Base-by-base conservation (phyloP, 2,113 vertebrate genomes). In the Macquaria australasica region DNA sequence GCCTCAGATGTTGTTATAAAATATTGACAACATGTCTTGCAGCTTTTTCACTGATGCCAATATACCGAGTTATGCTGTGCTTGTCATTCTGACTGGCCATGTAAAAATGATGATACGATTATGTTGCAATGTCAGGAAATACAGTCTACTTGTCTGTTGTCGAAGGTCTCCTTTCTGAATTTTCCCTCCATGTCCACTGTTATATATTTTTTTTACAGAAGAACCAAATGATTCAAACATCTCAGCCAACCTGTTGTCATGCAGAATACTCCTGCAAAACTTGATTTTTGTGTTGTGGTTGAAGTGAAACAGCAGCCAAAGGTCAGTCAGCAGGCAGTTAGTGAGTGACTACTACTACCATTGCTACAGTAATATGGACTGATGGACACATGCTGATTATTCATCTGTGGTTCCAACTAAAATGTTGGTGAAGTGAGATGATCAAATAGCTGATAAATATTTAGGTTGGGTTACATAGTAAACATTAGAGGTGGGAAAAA, bases 61-160 rank as follows among this genome's bases (percentile, higher is more conserved):
- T 82, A 59, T 58, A 8, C 41, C 31, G 64, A 84, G 39, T 59
- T 83, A 48, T 71, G 73, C 83, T 82, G 80, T 8, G 77, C 63
- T 84, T 80, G 63, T 87, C 58, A 82, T 73, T 88, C 81, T 81
- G 83, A 82, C 82, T 51, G 79, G 81, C 71, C 84, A 71, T 79
- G 91, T 75, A 58, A 79, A 87, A 79, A 87, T 70, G 45, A 87
- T 88, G 83, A 63, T 76, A 62, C n/a, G 62, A 89, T 89, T 63
- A 85, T 90, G 83, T 51, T 87, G 89, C 88, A 90, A 88, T 82
- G 84, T 81, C 77, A 67, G 59, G 84, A 90, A 88, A 88, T 74
- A 56, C 73, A 59, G 68, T 48, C 75, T 11, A n/a, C 41, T 31
- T 51, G 68, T 75, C 2, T 72, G 14, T 56, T 68, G 68, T 18